Base-by-base conservation (phyloP, 1,140 invertebrate genomes). In the Papilio glaucus region DNA sequence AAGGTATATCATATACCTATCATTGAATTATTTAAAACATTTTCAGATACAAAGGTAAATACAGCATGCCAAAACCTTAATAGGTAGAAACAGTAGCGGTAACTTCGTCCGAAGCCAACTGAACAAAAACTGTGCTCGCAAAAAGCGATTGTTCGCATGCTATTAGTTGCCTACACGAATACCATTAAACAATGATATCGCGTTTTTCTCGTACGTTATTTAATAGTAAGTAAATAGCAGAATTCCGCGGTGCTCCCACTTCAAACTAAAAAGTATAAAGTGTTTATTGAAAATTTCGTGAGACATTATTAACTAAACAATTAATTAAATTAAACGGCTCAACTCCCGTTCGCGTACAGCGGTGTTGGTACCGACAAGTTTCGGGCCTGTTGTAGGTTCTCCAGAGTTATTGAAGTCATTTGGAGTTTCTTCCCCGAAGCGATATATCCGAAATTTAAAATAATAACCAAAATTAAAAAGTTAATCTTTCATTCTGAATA, bases 151-250 rank as follows among this genome's bases (percentile, higher is more conserved):
- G 42, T 45, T 29, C 42, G 42, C 26, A 49, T 41, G 15, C 65
- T 45, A 49, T 37, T 38, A 29, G 42, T 15, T 68, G 8, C 24
- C 65, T 45, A 68, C 41, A 68, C 42, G 65, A 49, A 29, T 49
- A 6, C 41, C 41, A 68, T 68, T 68, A 45, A 68, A 68, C 39
- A 45, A 68, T 29, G 13, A 68, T 68, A 49, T 24, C 13, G 26
- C 24, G 63, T 24, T 49, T 49, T 68, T 68, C 65, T 49, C 24
- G 42, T 29, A 49, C 13, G 41, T 18, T 45, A 29, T 68, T 68
- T 68, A 49, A 68, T 68, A 45, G 26, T 29, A 26, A 49, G 24
- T 49, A 68, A 45, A 33, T 68, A 67, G 63, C 15, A 29, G 42
- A 68, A 49, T 68, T 45, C 37, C 62, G 12, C 2, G 33, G 33